phyloP scores from a whole-genome alignment of 2,113 vertebrate genomes.

The Podarcis raffonei region DNA sequence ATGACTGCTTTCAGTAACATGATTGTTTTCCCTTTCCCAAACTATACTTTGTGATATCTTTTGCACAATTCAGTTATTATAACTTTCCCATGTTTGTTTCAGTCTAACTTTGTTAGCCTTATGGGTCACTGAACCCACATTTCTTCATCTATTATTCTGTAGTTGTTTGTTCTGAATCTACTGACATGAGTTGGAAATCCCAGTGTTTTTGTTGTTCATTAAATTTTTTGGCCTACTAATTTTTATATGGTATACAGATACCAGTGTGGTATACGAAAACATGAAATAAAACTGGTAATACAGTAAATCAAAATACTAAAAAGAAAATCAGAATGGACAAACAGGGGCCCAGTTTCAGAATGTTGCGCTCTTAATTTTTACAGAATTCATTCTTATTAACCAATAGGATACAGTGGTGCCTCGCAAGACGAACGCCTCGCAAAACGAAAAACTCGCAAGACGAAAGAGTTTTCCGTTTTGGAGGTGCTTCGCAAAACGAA shows the following conservation, averaged over 20 bases:
- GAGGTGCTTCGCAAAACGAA: too few species aligned
- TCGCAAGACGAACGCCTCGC: too few species aligned
- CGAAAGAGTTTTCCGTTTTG: too few species aligned
- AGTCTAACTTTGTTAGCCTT: neutral
- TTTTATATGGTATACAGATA: neutral
- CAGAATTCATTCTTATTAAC: too few species aligned
- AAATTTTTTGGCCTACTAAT: neutral
- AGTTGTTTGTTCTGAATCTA: conserved; percentile 25
- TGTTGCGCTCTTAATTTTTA: too few species aligned
- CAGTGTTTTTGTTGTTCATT: neutral
- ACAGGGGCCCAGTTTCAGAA: too few species aligned
- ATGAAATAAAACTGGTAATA: too few species aligned
- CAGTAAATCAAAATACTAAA: too few species aligned
- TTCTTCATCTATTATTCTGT: conserved; percentile 15
- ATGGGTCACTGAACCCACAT: neutral
- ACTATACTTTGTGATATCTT: neutral
- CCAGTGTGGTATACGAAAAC: too few species aligned
- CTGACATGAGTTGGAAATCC: neutral
- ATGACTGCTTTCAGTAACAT: neutral
- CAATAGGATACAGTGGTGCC: too few species aligned
- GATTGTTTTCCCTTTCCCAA: neutral
- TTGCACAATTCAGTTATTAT: conserved; percentile 13
- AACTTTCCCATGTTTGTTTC: conserved; percentile 13
- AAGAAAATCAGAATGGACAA: too few species aligned
- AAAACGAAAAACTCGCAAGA: too few species aligned